A percentile compares a stretch with the other conserved stretches of the same genome.
phyloP scores from a whole-genome alignment of 2,797 vertebrate species.

The Urophycis tenuis region DNA sequence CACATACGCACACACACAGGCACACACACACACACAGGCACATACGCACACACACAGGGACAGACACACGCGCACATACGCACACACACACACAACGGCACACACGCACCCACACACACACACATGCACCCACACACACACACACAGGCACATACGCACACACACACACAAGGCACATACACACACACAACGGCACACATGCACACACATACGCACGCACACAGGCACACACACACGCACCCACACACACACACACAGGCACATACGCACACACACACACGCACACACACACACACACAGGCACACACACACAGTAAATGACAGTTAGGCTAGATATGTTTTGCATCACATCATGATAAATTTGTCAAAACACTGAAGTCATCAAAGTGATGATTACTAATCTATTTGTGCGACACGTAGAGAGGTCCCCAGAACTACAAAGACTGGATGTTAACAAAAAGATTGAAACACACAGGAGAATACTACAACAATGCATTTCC shows the following conservation, averaged over 20 bases:
- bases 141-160: constrained; percentile 1
- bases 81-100: constrained; percentile 36
- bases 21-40: constrained; percentile 6
- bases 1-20: background rate
- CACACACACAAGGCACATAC: background rate
- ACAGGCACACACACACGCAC: background rate
- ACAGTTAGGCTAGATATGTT: background rate
- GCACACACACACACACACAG: background rate
- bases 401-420: background rate
- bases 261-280: background rate
- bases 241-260: background rate
- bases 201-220: background rate
- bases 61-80: background rate
- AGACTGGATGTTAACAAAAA: background rate
- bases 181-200: background rate
- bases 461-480: background rate
- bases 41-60: background rate
- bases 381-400: background rate
- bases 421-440: background rate
- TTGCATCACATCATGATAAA: background rate
- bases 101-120: constrained; percentile 36
- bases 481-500: background rate
- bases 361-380: background rate
- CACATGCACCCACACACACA: background rate
- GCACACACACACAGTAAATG: background rate